Evolutionary conservation across 2,113 vertebrate species (phyloP), one percentile per base, ranked within the genome.

Genomic region (Chascanopsetta lugubris): DNA sequence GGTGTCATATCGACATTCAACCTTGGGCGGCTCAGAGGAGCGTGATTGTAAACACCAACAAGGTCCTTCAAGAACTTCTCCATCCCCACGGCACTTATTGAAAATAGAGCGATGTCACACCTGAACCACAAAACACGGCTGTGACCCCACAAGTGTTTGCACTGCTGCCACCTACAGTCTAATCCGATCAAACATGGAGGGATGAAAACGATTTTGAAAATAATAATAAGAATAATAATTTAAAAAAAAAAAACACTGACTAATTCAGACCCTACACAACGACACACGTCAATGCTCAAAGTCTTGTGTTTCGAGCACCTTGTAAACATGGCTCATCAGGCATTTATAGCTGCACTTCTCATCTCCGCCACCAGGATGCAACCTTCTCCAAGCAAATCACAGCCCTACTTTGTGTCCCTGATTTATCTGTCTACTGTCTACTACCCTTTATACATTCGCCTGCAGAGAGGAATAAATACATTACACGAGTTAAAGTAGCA

Each of bases 321-420:
- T 63, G 57, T 57, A 70, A 69, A 75, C 42, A 43, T 59, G 57
- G 65, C 10, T 49, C 49, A 69, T 63, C 46, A 60, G 32, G 59
- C 2, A 13, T 56, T 46, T 27, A 30, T 30, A 25, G 46, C 56
- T 77, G 74, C 68, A 79, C 67, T 79, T 80, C 49, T 58, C 21
- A 49, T 22, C 53, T 59, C 4, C 29, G 34, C 80, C 89, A 84
- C 69, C 68, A 80, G 85, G 56, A 8, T 1, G 76, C 75, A 73
- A 69, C 69, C 55, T 73, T 83, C 43, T 34, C 62, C 73, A 77
- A 34, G 21, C 24, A 11, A 38, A 24, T 65, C 65, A 60, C 64
- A 73, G 61, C 72, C 80, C 68, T 72, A 20, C 62, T 75, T 38
- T 65, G 36, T 27, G 66, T 85, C 85, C 86, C 84, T 85, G 82